Percentiles rank a stretch among this genome's conserved stretches.
phyloP scores from a whole-genome alignment of 2,113 vertebrate genomes.

The Ammodytes dubius region DNA sequence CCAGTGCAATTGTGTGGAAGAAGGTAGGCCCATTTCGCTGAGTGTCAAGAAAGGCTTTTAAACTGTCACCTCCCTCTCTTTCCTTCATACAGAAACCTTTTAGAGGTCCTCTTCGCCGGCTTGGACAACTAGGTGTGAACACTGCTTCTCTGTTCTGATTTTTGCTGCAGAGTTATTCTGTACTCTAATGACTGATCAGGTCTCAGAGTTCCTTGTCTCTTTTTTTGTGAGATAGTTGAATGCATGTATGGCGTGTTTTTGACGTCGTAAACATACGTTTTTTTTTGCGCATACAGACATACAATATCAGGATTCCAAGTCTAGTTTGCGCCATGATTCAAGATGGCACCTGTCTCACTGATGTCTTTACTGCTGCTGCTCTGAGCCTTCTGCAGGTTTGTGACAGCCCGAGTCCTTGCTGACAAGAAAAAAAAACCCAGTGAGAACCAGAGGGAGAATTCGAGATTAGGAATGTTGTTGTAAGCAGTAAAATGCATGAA shows the following conservation, averaged over 20 bases:
- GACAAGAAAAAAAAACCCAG: conserved; percentile 56
- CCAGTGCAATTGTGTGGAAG: conserved; percentile 84
- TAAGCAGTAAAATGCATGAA: conserved; percentile 41
- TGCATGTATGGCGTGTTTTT: conserved; percentile 15
- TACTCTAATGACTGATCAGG: conserved; percentile 52
- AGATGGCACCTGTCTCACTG: conserved; percentile 75
- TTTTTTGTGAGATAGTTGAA: conserved; percentile 22
- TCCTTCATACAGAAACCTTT: conserved; percentile 81
- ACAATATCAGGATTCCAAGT: conserved; percentile 47
- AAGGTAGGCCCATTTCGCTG: conserved; percentile 76
- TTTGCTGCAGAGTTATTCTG: conserved; percentile 46
- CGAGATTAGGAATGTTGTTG: conserved; percentile 56
- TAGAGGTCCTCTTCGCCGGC: conserved; percentile 63
- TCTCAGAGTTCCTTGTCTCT: conserved; percentile 26
- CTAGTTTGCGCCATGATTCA: conserved; percentile 72
- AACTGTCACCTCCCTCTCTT: conserved; percentile 84
- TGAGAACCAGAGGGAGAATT: conserved; percentile 53
- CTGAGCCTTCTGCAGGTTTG: conserved; percentile 49
- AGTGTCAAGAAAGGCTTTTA: conserved; percentile 83
- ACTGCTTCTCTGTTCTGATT: conserved; percentile 40
- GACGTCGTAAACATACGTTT: conserved; percentile 46
- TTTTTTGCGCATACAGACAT: conserved; percentile 25
- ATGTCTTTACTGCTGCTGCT: conserved; percentile 61
- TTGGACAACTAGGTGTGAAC: conserved; percentile 72
- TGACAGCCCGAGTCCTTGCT: conserved; percentile 42